A percentile compares a stretch with the other conserved stretches of the same genome.
phyloP scores from a whole-genome alignment of 30 jellyfish, hydroid and myxozoan species.

The Cassiopea xamachana region DNA sequence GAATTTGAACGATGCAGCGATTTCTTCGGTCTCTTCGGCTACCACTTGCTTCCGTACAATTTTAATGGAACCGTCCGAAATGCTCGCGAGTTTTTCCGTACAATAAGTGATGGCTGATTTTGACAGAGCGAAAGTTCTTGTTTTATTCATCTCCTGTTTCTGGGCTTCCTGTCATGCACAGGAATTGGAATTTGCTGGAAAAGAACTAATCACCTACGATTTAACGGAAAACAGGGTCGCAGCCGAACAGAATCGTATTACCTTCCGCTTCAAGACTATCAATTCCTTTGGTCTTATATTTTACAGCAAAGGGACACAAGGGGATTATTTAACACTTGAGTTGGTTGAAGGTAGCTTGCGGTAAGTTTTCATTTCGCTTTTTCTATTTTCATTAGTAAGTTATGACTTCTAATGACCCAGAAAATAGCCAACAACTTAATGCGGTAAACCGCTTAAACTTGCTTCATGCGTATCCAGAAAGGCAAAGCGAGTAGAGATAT shows the following conservation, averaged over 20 bases:
- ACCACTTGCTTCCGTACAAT: conserved; percentile 10
- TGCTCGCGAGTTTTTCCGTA: not conserved
- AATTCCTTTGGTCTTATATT: conserved; percentile 87
- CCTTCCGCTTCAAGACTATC: conserved; percentile 90
- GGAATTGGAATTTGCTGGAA: conserved; percentile 67
- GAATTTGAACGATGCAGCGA: not conserved
- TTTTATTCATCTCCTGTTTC: not conserved
- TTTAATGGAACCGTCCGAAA: not conserved
- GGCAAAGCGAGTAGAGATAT: not conserved
- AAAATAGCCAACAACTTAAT: not conserved
- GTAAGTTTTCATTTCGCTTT: conserved; percentile 37
- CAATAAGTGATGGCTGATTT: not conserved
- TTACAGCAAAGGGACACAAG: conserved; percentile 88
- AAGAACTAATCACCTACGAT: conserved; percentile 56
- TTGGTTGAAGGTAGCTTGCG: conserved; percentile 76
- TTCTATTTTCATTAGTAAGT: not conserved
- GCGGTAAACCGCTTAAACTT: not conserved
- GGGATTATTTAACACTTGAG: conserved; percentile 70
- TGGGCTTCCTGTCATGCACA: not conserved
- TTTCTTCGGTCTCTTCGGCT: not conserved
- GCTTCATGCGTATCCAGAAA: not conserved
- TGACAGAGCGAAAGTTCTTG: not conserved
- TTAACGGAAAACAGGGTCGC: conserved; percentile 58
- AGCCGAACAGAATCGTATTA: conserved; percentile 54
- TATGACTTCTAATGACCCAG: not conserved